Evolutionary conservation across 1,140 invertebrate species (phyloP), one percentile per base, ranked within the genome.

Genomic region (Lerema accius): DNA sequence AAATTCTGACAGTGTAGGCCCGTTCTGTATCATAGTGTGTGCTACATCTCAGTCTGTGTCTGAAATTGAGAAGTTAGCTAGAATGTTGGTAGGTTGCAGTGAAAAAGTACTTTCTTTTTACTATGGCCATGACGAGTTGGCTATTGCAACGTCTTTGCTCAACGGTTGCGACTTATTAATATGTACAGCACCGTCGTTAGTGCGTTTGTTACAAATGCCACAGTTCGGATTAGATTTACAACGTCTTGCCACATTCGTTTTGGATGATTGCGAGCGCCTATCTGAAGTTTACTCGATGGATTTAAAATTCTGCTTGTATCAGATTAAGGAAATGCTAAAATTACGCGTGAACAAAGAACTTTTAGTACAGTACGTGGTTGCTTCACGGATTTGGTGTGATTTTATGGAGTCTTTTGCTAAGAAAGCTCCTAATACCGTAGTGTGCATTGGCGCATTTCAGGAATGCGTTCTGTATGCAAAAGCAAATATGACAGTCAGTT

Each of bases 391-490:
- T 23, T 91, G 89, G 89, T 85, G 78, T 39, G 69, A 80, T 58
- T 80, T 84, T 32, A 80, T 91, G 73, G 74, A 74, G 14, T 67
- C 80, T 4, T 50, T 91, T 1, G 86, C 82, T 4, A 81, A 60
- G 17, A 79, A 77, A 63, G 80, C 82, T 0, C 78, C 86, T 0
- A 74, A 90, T 61, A 75, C 87, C 0, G 80, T 89, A 1, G 55
- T 91, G 0, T 84, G 82, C 28, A 85, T 91, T 13, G 76, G 84
- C 1, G 79, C 89, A 1, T 85, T 86, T 19, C 81, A 89, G 67
- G 89, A 91, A 65, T 86, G 84, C 50, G 82, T 89, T 0, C 50
- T 89, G 5, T 91, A 91, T 61, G 85, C 88, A 2, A 86, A 89
- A 67, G 67, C 74, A 0, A 77, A 76, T 48, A 84, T 79, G 9